Conservation (phyloP, 2,888 invertebrate species). For the Drosophila ezoana region DNA sequence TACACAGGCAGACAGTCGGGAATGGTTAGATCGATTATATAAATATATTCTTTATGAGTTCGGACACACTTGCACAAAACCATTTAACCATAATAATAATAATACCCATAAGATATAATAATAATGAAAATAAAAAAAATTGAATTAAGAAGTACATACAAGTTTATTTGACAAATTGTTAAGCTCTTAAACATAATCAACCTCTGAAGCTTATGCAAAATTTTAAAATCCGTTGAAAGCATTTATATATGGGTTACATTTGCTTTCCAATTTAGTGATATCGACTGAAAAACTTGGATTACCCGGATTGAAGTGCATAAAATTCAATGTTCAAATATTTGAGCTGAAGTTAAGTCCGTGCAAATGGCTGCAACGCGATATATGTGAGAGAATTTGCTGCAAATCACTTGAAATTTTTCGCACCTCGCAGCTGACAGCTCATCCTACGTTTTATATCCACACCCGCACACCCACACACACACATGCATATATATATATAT, state of each 20-base stretch:
- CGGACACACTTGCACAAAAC: too few species aligned
- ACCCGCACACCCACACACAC: conserved; percentile 1
- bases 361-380: conserved; percentile 43
- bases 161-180: too few species aligned
- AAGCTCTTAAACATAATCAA: neutral
- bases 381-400: conserved; percentile 33
- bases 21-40: too few species aligned
- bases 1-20: too few species aligned
- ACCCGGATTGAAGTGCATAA: conserved; percentile 8
- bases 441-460: conserved; percentile 5
- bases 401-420: conserved; percentile 50
- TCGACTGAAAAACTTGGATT: neutral
- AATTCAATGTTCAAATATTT: conserved; percentile 50
- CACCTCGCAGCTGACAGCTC: conserved; percentile 15
- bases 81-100: too few species aligned
- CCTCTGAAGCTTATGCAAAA: neutral
- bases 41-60: too few species aligned
- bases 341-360: conserved; percentile 19
- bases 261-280: neutral
- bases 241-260: neutral
- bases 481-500: neutral
- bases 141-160: too few species aligned
- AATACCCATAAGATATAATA: too few species aligned
- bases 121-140: too few species aligned
- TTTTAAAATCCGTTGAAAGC: neutral